Base-by-base conservation (phyloP, 2,888 invertebrate species). In the Fabriciana adippe region DNA sequence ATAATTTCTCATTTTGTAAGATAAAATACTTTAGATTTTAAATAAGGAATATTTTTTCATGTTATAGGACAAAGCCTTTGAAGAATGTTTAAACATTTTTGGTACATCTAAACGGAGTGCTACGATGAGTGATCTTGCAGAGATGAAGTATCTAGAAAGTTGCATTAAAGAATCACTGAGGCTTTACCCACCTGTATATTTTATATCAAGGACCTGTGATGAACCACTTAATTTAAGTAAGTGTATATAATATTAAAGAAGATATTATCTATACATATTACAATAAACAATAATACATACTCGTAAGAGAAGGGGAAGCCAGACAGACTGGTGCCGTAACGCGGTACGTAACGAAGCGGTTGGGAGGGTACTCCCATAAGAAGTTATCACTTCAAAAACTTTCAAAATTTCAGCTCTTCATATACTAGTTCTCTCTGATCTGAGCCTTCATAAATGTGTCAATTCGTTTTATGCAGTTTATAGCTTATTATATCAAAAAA, bases 61-160 rank as follows among this genome's bases (percentile, higher is more conserved):
- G 8, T 63, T 59, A 35, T 31, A 70, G 70, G 53, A 61, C 6
- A 70, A 59, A 47, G 55, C 67, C 41, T 21, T 59, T 18, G 65
- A 70, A 55, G 70, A 70, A 57, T 59, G 62, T 26, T 35, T n/a
- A 6, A 53, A 51, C 15, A 54, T 71, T 47, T 64, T 71, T 18
- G 68, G 68, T 16, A 51, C 64, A 14, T 96, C 62, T 84, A 95
- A 59, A 80, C 96, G 94, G 54, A 91, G 93, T 0, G 93, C 93
- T 3, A 94, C 94, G 0, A 94, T 94, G 82, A 93, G 93, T 54
- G 94, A 94, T 72, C 82, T 96, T n/a, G 83, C 94, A 69, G 91
- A 93, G 66, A 94, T 96, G 94, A 92, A 93, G 67, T 96, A 95
- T 76, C 87, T 96, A 72, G 96, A 96, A 73, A 94, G 94, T 74